phyloP scores from a whole-genome alignment of 2,888 invertebrate species.

The Oithona nana region DNA sequence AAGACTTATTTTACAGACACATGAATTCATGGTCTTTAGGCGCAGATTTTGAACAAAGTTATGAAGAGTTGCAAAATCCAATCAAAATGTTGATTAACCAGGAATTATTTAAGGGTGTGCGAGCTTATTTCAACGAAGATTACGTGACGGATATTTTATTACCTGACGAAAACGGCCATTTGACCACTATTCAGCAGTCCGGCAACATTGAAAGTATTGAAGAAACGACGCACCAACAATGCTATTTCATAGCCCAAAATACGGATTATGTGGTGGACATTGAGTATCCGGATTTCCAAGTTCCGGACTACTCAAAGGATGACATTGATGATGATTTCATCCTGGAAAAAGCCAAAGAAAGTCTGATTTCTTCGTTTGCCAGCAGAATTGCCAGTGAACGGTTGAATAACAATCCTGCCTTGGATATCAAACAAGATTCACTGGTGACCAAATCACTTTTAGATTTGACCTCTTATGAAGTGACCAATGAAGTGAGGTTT shows the following conservation, averaged over 20 bases:
- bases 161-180: background rate
- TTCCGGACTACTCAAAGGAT: too few relatives aligned
- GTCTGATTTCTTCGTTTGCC: background rate
- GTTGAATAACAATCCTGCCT: too few relatives aligned
- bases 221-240: background rate
- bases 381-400: background rate
- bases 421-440: background rate
- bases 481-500: background rate
- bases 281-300: background rate
- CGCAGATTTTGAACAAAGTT: background rate
- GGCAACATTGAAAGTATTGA: background rate
- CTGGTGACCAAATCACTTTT: background rate
- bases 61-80: background rate
- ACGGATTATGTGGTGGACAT: background rate
- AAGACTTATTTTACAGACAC: too few relatives aligned
- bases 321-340: too few relatives aligned
- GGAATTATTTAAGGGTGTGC: too few relatives aligned
- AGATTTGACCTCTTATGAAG: background rate
- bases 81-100: background rate
- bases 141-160: background rate
- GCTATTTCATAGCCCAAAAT: background rate
- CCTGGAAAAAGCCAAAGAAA: too few relatives aligned
- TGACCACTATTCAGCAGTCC: too few relatives aligned
- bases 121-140: background rate
- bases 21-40: background rate